phyloP scores from a whole-genome alignment of 2,797 vertebrate genomes.

The Dryobates pubescens region DNA sequence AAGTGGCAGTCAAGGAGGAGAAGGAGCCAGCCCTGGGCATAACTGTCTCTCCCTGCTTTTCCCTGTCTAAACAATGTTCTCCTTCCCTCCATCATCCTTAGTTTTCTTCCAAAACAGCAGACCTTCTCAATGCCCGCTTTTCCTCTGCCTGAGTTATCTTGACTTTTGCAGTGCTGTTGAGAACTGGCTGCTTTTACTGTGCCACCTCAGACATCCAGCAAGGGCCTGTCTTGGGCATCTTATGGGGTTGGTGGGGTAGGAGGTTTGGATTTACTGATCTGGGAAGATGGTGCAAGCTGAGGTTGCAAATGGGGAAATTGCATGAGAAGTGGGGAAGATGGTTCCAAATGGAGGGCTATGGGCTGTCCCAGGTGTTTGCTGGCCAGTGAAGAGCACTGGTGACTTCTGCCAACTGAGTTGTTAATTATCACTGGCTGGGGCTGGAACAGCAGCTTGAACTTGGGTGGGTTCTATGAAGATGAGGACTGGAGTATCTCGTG shows the following conservation, averaged over 20 bases:
- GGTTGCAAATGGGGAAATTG: background rate
- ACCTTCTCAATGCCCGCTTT: background rate
- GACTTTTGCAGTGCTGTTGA: background rate
- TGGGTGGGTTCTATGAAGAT: background rate
- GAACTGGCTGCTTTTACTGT: background rate
- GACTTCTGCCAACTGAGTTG: conserved; percentile 39
- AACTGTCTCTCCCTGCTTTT: background rate
- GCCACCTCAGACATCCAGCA: background rate
- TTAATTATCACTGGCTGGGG: conserved; percentile 15
- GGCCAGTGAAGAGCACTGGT: background rate
- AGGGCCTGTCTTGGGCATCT: fast-evolving
- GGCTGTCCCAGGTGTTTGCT: conserved; percentile 42
- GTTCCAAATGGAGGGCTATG: background rate
- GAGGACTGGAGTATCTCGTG: too few relatives aligned
- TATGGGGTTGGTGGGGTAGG: fast-evolving
- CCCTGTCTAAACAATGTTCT: background rate
- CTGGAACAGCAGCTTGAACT: background rate
- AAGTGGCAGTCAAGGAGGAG: background rate
- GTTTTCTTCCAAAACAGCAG: background rate
- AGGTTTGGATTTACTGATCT: background rate
- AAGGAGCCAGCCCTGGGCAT: conserved; percentile 13
- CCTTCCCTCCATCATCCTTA: background rate
- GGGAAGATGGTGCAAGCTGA: background rate
- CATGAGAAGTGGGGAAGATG: background rate
- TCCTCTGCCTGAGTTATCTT: background rate